Base-by-base conservation (phyloP, 2,113 vertebrate genomes). In the Labrus mixtus region DNA sequence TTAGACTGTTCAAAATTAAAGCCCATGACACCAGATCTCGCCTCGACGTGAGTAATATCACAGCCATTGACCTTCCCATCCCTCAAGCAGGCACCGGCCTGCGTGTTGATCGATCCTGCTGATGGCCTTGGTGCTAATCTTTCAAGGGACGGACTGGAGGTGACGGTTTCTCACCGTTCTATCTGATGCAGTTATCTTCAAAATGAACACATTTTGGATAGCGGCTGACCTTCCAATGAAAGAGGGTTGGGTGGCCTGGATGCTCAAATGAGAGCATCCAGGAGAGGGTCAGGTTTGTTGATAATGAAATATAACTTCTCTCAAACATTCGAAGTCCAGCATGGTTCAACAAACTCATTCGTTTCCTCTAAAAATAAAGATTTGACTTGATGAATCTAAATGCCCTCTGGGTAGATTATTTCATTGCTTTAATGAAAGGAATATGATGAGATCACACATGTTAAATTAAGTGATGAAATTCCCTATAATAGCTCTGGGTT, bases 11-110 rank as follows among this genome's bases (percentile, higher is more conserved):
- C 36, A 81, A 83, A 89, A 90, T 91, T 69, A 90, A 89, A 85
- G 79, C 78, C 51, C 29, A 73, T 61, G 84, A 89, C 84, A 79
- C 46, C 10, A 87, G 79, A 81, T 84, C 68, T 66, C 61, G 63
- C 48, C 50, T 15, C 22, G 43, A 71, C 54, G 37, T 74, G 74
- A 86, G 81, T 78, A 60, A 84, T 85, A 78, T 82, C 74, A 41
- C 84, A 79, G 67, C 68, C 77, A 55, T 55, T 89, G 89, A 90
- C 91, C 91, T 91, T 91, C 91, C 81, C 87, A 76, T 89, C 83
- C 66, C 64, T 91, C 89, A 89, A 73, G 74, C 66, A 66, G 75
- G 62, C 64, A 33, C 13, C 20, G 53, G 82, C 80, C 50, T 11
- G 68, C 20, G 10, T 69, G 39, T 39, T 72, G 83, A 93, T 93